A percentile compares a stretch with the other conserved stretches of the same genome.
These are phyloP conservation scores for Pseudeuparius sepicola DNA, from an alignment of 2,888 invertebrate species.

Conservation along the genomic window DNA sequence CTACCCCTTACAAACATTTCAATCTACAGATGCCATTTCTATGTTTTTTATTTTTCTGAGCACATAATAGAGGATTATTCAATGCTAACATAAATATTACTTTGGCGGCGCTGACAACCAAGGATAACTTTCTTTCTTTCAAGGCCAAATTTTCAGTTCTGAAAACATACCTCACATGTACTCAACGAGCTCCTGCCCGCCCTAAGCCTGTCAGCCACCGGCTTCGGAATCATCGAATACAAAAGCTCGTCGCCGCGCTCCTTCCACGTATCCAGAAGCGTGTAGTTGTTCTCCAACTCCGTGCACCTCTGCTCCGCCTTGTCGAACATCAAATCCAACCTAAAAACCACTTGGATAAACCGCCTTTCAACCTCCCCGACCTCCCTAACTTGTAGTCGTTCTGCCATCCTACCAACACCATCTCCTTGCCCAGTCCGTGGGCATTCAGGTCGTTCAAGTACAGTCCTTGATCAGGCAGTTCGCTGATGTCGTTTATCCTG, in stretches of 20 bases:
- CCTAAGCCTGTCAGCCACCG: conserved; percentile 71
- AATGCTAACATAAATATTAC: too few species aligned
- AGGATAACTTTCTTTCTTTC: too few species aligned
- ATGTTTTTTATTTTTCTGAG: too few species aligned
- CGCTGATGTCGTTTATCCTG: conserved; percentile 75
- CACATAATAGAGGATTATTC: too few species aligned
- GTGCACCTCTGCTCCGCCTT: conserved; percentile 70
- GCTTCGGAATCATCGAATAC: conserved; percentile 86
- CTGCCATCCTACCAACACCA: conserved; percentile 78
- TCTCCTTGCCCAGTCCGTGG: conserved; percentile 73
- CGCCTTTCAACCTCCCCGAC: conserved; percentile 79
- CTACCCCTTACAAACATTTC: too few species aligned
- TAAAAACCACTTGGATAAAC: conserved; percentile 58
- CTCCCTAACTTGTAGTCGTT: conserved; percentile 69
- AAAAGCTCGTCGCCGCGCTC: conserved; percentile 74
- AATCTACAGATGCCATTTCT: too few species aligned
- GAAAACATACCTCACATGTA: conserved; percentile 61
- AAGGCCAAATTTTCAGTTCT: too few species aligned
- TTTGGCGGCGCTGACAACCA: too few species aligned
- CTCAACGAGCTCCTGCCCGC: conserved; percentile 64
- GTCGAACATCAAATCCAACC: conserved; percentile 71
- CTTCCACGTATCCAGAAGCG: conserved; percentile 75
- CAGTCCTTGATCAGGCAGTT: conserved; percentile 67
- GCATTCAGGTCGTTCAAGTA: conserved; percentile 76
- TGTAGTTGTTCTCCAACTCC: conserved; percentile 68